Base-by-base conservation (phyloP, 2,113 vertebrate species). In the Crotophaga sulcirostris region DNA sequence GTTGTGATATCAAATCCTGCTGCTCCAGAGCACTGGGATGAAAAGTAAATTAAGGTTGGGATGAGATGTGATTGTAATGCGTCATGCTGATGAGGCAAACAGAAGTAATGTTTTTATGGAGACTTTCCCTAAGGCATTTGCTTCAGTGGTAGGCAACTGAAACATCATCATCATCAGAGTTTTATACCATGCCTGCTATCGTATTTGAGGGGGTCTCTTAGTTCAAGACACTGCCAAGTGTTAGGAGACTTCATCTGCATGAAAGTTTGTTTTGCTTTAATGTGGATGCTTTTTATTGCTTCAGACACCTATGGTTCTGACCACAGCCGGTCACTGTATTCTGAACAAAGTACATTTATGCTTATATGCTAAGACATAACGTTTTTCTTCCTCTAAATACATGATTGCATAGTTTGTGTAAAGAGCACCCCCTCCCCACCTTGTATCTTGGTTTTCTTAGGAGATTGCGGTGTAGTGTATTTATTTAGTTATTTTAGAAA, bases 401-500 rank as follows among this genome's bases (percentile, higher is more conserved):
- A 15, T 4, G 1, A 5, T 13, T 34, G 7, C 9, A 9, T 14
- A 62, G 36, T 13, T 38, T 64, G 16, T 58, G 10, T 36, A 58
- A 54, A 54, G 10, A 62, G 15, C 3, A 2, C 10, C 28, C 4
- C 2, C 2, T 24, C 16, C 9, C 3, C 2, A 14, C 34, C 52
- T 54, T 54, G 26, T 16, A 47, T 47, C 29, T 11, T 16, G 10
- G 9, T 45, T 59, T 51, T 78, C 23, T 73, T 40, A 38, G 7
- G 52, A 28, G 7, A 29, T 34, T 26, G 24, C 23, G 16, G 7
- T 58, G 5, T 25, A 1, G 49, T 56, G 54, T 62, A 33, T 60
- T 67, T 28, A n/a, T 44, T 51, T 33, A 54, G 28, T 58, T 63
- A 24, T n/a, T 59, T 58, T 51, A 64, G 25, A 56, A 13, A n/a